Evolutionary conservation across 1,140 invertebrate genomes (phyloP).

Genomic region (Mizuhopecten yessoensis): DNA sequence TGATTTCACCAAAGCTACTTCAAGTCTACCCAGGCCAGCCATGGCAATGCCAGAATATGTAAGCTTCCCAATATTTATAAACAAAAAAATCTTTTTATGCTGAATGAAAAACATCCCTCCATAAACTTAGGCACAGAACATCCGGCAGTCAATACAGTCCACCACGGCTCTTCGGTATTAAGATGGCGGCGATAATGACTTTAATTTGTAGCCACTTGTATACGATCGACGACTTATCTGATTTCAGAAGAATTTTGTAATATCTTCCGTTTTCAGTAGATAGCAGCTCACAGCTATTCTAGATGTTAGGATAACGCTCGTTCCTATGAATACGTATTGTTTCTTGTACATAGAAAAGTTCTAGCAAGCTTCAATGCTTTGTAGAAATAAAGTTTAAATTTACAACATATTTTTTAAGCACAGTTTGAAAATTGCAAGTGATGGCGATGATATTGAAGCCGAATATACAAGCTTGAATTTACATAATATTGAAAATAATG

Average conservation of each 20-base stretch:
- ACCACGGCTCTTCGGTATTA: background rate
- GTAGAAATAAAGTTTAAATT: background rate
- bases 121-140: background rate
- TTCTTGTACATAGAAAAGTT: background rate
- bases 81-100: background rate
- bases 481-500: background rate
- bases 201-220: conserved; percentile 34
- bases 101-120: background rate
- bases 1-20: no score
- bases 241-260: conserved; percentile 35
- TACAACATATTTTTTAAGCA: background rate
- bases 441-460: background rate
- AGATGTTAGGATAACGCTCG: background rate
- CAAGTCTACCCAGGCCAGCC: no score
- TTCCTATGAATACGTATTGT: background rate
- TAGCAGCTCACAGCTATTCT: background rate
- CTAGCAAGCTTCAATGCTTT: background rate
- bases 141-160: background rate
- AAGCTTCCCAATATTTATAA: background rate
- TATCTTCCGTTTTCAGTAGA: background rate
- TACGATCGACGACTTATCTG: conserved; percentile 31
- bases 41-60: no score
- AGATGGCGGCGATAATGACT: background rate
- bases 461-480: background rate
- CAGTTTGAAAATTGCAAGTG: no score